phyloP scores from a whole-genome alignment of 2,113 vertebrate genomes.

The Triplophysa tibetana region DNA sequence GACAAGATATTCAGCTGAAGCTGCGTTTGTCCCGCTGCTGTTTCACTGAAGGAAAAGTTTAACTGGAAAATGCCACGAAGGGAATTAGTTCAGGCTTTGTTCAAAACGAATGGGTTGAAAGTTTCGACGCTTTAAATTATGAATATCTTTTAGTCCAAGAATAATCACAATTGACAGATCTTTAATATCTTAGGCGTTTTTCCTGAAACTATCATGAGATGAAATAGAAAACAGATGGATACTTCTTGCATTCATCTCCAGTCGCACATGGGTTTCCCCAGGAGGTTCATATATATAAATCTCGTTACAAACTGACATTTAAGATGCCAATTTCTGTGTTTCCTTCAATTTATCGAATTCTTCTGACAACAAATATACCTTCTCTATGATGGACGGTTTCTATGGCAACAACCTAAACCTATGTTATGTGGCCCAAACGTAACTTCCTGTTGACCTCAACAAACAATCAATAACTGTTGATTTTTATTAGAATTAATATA shows the following conservation, averaged over 20 bases:
- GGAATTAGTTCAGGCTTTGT: constrained; percentile 31
- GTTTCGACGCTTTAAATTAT: constrained; percentile 12
- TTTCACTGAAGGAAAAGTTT: constrained; percentile 12
- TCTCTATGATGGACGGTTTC: too few relatives aligned
- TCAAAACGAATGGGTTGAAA: constrained; percentile 19
- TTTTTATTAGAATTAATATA: too few relatives aligned
- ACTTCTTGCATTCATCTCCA: neutral
- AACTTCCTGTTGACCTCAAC: too few relatives aligned
- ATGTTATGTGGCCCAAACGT: too few relatives aligned
- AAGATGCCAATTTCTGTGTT: too few relatives aligned
- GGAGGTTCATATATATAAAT: neutral
- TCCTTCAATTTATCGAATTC: too few relatives aligned
- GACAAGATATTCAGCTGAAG: constrained; percentile 17
- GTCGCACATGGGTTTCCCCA: neutral
- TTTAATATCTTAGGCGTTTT: neutral
- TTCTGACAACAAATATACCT: too few relatives aligned
- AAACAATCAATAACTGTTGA: too few relatives aligned
- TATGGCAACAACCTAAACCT: too few relatives aligned
- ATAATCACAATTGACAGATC: neutral
- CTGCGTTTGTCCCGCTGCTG: neutral
- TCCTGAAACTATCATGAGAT: neutral
- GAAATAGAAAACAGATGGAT: neutral
- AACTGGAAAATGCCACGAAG: neutral
- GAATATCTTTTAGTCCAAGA: neutral
- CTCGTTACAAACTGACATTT: neutral